Percentiles rank a stretch among this genome's conserved stretches.
phyloP scores from a whole-genome alignment of 1,140 invertebrate species.

The Apis cerana region DNA sequence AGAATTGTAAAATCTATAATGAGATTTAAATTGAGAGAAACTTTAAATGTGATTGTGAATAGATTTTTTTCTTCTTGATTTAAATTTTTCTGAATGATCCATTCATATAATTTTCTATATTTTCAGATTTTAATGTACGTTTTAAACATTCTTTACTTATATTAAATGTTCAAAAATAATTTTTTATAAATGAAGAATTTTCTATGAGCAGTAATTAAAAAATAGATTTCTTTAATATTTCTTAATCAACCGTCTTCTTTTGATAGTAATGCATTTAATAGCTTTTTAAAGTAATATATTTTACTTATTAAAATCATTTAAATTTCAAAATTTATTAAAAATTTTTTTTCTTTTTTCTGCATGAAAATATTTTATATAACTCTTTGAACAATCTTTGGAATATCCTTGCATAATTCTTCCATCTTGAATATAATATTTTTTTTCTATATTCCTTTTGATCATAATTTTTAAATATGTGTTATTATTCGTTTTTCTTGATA shows the following conservation, averaged over 20 bases:
- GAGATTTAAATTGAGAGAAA: slow-evolving; percentile 58
- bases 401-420: slow-evolving; percentile 11
- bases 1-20: slow-evolving; percentile 65
- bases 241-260: slow-evolving; percentile 43
- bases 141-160: slow-evolving; percentile 51
- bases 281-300: slow-evolving; percentile 47
- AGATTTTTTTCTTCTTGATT: slow-evolving; percentile 49
- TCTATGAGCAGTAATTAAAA: slow-evolving; percentile 23
- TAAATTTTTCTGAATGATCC: slow-evolving; percentile 53
- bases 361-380: slow-evolving; percentile 39
- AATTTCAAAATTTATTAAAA: slow-evolving; percentile 49
- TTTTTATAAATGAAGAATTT: slow-evolving; percentile 55
- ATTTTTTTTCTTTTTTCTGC: slow-evolving; percentile 44
- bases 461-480: slow-evolving; percentile 38
- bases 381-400: slow-evolving; percentile 48
- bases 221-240: slow-evolving; percentile 40
- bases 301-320: slow-evolving; percentile 58
- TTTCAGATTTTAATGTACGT: slow-evolving; percentile 40
- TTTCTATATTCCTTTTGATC: slow-evolving; percentile 40
- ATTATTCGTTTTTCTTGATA: slow-evolving; percentile 32
- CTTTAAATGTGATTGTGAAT: slow-evolving; percentile 50
- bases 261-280: slow-evolving; percentile 36
- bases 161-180: slow-evolving; percentile 61
- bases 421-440: slow-evolving; percentile 33
- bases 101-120: slow-evolving; percentile 24